Base-by-base conservation (phyloP, 37 sponge, comb jelly and placozoan species). In the Aphrocallistes beatrix region DNA sequence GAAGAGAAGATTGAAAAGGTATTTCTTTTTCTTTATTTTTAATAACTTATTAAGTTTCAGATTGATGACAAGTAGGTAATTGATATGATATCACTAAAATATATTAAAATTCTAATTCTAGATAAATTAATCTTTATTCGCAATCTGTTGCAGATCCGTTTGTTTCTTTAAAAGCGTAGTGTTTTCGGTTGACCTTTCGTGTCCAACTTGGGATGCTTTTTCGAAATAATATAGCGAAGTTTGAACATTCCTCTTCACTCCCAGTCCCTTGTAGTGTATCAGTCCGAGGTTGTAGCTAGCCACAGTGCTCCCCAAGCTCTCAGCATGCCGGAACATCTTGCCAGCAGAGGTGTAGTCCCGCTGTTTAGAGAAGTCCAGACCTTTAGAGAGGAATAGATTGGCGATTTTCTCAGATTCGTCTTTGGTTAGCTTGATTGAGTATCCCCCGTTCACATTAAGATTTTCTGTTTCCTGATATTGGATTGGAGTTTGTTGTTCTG, bases 1-100 rank as follows among this genome's bases (percentile, higher is more conserved):
- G 51, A 81, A 39, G 84, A 88, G 0, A 90, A 87, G 42, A 96
- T 96, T 23, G 90, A 47, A 1, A 93, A 93, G 91, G 97, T 93
- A 32, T 38, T 86, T 51, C 13, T 17, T 1, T n/a, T 51, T 85
- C 34, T 25, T 32, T 42, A 42, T 16, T 42, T 6, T 42, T 42
- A 42, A 13, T 42, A 42, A 13, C 13, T n/a, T n/a, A n/a, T n/a
- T n/a, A n/a, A n/a, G n/a, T n/a, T n/a, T n/a, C n/a, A n/a, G n/a
- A n/a, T n/a, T n/a, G n/a, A n/a, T n/a, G n/a, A n/a, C n/a, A n/a
- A n/a, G n/a, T n/a, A n/a, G n/a, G n/a, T n/a, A n/a, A n/a, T n/a
- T n/a, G n/a, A 42, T 16, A 42, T 42, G 13, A 42, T 13, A 42
- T 47, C 17, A 47, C 17, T 47, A 47, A 47, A 47, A 47, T 47